phyloP scores from a whole-genome alignment of 2,888 invertebrate species.

The Phengaris alcon region DNA sequence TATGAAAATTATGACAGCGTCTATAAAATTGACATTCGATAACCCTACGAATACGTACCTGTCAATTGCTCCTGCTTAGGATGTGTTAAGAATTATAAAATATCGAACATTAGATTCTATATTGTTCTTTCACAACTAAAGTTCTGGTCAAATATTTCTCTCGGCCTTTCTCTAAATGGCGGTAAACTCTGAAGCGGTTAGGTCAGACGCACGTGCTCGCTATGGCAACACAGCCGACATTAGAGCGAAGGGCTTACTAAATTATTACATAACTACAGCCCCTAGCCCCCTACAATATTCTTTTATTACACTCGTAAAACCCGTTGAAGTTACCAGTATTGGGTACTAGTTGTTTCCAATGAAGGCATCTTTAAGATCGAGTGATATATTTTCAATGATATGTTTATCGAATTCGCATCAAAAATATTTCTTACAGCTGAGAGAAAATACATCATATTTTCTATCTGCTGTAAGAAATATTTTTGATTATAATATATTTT shows the following conservation, averaged over 20 bases:
- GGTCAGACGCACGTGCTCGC: conserved; percentile 12
- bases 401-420: not conserved
- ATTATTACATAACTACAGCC: conserved; percentile 9
- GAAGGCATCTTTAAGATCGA: not conserved
- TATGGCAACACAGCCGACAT: conserved; percentile 8
- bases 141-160: conserved; percentile 16
- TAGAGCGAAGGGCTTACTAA: not conserved
- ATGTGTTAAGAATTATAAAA: too few relatives aligned
- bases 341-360: not conserved
- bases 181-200: not conserved
- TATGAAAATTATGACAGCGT: too few relatives aligned
- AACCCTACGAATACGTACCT: too few relatives aligned
- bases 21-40: too few relatives aligned
- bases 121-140: conserved; percentile 17
- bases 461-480: too few relatives aligned
- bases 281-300: conserved; percentile 2
- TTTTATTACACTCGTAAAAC: conserved; percentile 11
- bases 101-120: too few relatives aligned
- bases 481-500: too few relatives aligned
- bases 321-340: not conserved
- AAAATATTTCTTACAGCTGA: not conserved
- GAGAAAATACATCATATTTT: too few relatives aligned
- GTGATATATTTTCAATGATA: not conserved
- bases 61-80: too few relatives aligned
- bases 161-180: conserved; percentile 11